Percentiles rank a stretch among this genome's conserved stretches.
Conservation (phyloP, 2,797 vertebrate genomes). For the Poeciliopsis infans region DNA sequence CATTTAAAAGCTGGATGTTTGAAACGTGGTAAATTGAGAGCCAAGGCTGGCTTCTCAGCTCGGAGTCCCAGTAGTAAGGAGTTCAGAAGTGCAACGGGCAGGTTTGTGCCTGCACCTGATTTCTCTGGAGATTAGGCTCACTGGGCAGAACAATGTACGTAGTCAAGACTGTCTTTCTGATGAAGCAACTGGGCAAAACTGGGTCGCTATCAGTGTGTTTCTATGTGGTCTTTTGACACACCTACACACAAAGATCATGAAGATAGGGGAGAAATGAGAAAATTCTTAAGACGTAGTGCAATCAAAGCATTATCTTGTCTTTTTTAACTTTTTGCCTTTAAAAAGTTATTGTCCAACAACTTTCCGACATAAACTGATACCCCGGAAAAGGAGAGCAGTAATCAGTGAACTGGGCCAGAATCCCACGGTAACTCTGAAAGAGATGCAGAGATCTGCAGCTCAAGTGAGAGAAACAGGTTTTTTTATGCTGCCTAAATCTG, state of each 20-base stretch:
- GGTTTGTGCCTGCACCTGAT: constrained; percentile 65
- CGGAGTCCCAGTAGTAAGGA: constrained; percentile 46
- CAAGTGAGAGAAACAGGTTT: neutral
- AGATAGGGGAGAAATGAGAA: neutral
- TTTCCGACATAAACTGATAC: neutral
- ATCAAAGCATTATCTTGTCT: neutral
- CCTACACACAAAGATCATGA: constrained; percentile 49
- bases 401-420: neutral
- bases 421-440: neutral
- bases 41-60: constrained; percentile 39
- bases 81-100: constrained; percentile 60
- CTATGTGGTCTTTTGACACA: constrained; percentile 13
- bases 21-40: constrained; percentile 41
- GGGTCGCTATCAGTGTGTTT: constrained; percentile 34
- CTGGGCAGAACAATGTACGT: constrained; percentile 38
- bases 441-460: neutral
- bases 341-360: neutral
- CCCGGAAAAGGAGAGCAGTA: neutral
- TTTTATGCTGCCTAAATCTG: neutral
- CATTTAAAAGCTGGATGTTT: constrained; percentile 49
- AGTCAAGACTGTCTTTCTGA: constrained; percentile 60
- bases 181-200: constrained; percentile 52
- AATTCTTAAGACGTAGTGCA: neutral
- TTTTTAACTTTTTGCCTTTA: neutral
- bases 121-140: constrained; percentile 60